Evolutionary conservation across 2,888 invertebrate species (phyloP), one percentile per base, ranked within the genome.

Genomic region (Clanis bilineata): DNA sequence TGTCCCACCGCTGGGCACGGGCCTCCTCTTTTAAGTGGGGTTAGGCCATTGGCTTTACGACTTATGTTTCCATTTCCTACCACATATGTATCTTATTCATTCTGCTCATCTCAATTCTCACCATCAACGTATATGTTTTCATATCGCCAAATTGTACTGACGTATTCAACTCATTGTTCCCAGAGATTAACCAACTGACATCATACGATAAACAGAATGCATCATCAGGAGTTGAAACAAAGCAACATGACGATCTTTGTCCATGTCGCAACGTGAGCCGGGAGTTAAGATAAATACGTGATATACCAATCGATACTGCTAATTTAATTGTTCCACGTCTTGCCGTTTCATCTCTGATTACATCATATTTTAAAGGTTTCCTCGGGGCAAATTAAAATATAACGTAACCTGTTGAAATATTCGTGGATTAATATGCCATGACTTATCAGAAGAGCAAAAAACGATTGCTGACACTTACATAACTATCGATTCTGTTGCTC

Each of bases 211-310:
- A 51, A 56, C 39, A 60, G 55, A 63, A 63, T 57, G 60, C 62
- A 66, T 68, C 65, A 70, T 60, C 65, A 58, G 41, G 15, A 60
- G 47, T 60, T 38, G 39, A 56, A 67, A 71, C 68, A 72, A 71
- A 69, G 66, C 28, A 58, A 61, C 51, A 41, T 45, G 55, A 44
- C 54, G 60, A 65, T 68, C 70, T 69, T 69, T 66, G 69, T 67
- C 54, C 61, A 55, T 61, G 57, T 64, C 63, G 62, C 60, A 54
- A 44, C 56, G 38, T 55, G 60, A 61, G 36, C 36, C 21, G 43
- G 43, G 57, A 59, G 44, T 58, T 57, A 60, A 57, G 60, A 61
- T 60, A 63, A 59, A 61, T 67, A 70, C 71, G 65, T 70, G 68
- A 66, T 69, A 59, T 44, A 44, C 32, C 56, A 59, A 56, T 45